These are phyloP conservation scores for Podilymbus podiceps DNA, from an alignment of 2,113 vertebrate genomes.

Conservation along the genomic window DNA sequence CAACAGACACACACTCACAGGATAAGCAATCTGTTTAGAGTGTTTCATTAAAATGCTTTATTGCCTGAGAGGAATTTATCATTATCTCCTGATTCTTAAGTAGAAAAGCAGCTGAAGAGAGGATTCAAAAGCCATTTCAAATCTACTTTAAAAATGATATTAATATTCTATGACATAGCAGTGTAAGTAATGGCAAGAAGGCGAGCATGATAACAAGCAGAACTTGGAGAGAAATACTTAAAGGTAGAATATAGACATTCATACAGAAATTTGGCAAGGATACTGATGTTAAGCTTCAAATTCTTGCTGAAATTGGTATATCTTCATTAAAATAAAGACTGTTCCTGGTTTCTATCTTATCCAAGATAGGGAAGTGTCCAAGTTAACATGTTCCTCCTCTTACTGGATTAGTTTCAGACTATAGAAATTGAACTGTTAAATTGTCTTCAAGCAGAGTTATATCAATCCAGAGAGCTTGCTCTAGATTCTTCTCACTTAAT, in stretches of 20 bases:
- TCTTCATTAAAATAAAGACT: background rate
- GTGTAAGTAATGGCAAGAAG: background rate
- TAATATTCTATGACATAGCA: background rate
- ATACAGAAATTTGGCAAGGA: background rate
- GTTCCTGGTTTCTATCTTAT: slow-evolving; percentile 11
- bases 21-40: background rate
- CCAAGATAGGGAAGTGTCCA: background rate
- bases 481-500: background rate
- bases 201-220: background rate
- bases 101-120: background rate
- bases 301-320: background rate
- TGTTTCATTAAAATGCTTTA: slow-evolving; percentile 40
- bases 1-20: background rate
- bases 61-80: background rate
- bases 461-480: background rate
- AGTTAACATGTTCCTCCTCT: background rate
- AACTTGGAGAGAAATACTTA: background rate
- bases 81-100: background rate
- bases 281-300: background rate
- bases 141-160: background rate
- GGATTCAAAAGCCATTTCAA: background rate
- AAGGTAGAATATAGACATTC: background rate
- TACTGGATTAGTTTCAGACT: background rate
- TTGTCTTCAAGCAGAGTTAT: background rate
- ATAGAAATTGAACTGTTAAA: background rate